Base-by-base conservation (phyloP, 1,140 invertebrate species). In the Drosophila seguyi region DNA sequence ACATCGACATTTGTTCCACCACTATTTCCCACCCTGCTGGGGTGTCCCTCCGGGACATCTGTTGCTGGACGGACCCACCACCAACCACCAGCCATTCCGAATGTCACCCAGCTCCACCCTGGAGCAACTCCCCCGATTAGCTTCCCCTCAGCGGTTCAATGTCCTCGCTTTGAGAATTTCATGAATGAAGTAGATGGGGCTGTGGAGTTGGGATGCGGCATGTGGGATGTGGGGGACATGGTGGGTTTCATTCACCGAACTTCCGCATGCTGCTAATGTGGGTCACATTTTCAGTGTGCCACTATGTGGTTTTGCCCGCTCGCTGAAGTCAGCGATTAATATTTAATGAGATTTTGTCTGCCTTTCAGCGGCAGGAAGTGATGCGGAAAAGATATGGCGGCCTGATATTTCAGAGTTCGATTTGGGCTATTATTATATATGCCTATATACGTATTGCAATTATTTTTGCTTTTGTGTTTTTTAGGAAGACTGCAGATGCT, bases 191-290 rank as follows among this genome's bases (percentile, higher is more conserved):
- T 75, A 47, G 52, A 44, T 41, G 55, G 41, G 29, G 41, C 34
- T 18, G 22, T 29, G 60, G 47, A 80, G 63, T 69, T 47, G 50
- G 44, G 29, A 47, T 36, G 34, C 22, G 31, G 18, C 18, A 36
- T 22, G 61, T 44, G 41, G 41, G 18, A 25, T n/a, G 53, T 16
- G 36, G 34, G 25, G 29, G n/a, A n/a, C 38, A 53, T 14, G 13
- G 41, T 44, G 31, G 41, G 42, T 62, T 69, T 68, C 84, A 88
- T 88, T 88, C 84, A 87, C 53, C 16, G 27, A 65, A 74, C 84
- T 87, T 87, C 84, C 84, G 84, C 77, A 77, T 86, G 27, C 44
- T 48, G 38, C 41, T 39, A 79, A 87, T 74, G 60, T 87, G 84
- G 84, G 84, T 84, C 84, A 88, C 71, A 68, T 45, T 25, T 66